Base-by-base conservation (phyloP, 1,140 invertebrate species). In the Drosophila obscura region DNA sequence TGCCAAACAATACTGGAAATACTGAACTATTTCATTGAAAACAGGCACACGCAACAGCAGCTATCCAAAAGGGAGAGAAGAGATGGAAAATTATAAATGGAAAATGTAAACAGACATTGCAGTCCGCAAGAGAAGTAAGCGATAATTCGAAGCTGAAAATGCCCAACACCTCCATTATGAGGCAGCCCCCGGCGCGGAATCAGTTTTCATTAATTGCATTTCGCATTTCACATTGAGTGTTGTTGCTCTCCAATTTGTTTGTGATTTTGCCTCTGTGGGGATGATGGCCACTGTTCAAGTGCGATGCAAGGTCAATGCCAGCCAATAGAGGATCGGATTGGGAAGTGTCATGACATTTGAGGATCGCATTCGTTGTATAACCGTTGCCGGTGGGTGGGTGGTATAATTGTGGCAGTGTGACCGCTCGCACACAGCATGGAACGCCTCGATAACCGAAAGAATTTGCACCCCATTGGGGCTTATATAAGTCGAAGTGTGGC, bases 1-100 rank as follows among this genome's bases (percentile, higher is more conserved):
- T 75, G 62, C 41, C 19, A 15, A 52, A 24, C 49, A 48, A 51
- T 51, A 52, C 46, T n/a, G 19, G 19, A 19, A 19, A 16, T 43
- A 39, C 39, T 58, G 49, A 81, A 66, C 43, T 45, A 80, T 73
- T 64, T 82, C 73, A 81, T 63, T 82, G 73, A 82, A 82, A 80
- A 16, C 13, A 39, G 50, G 16, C 44, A 35, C 39, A 45, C 35
- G 3, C 19, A 35, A 0, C n/a, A 50, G 19, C 19, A 11, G 15
- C 13, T 19, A 59, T 41, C 8, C 16, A 41, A 52, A 75, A 76
- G 15, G 2, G n/a, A 56, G 39, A 39, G 4, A 57, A 55, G 69
- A 55, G 60, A 74, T 74, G 28, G 59, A 55, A 22, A 44, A 22
- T 16, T 41, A 48, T 24, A 58, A 15, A 31, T 53, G 74, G 26